Conservation (phyloP, 2,113 vertebrate species). For the Phylloscopus trochiloides region DNA sequence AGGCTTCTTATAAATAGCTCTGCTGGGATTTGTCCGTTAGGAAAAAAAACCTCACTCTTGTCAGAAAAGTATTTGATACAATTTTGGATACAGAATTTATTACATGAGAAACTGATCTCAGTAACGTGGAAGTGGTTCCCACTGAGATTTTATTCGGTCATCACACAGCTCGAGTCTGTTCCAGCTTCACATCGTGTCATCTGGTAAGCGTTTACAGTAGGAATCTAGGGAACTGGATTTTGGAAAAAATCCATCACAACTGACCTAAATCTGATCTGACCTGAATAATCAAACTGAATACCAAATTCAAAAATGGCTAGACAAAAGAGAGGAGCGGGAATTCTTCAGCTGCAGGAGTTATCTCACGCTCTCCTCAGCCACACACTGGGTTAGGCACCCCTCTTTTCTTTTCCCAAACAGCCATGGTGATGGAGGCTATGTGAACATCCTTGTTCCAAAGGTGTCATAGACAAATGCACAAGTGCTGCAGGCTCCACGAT, state of each 20-base stretch:
- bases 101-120: constrained; percentile 61
- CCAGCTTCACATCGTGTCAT: constrained; percentile 44
- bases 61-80: constrained; percentile 59
- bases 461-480: background rate
- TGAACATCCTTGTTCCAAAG: background rate
- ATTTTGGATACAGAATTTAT: constrained; percentile 65
- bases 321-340: background rate
- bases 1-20: constrained; percentile 41
- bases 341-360: background rate
- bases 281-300: constrained; percentile 51
- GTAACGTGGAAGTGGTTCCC: constrained; percentile 55
- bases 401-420: background rate
- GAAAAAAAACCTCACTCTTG: constrained; percentile 1
- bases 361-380: background rate
- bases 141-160: constrained; percentile 59
- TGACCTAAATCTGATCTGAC: constrained; percentile 61
- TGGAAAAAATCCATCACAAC: constrained; percentile 55
- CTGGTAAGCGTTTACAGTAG: constrained; percentile 58
- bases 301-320: constrained; percentile 26
- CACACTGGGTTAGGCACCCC: background rate
- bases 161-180: constrained; percentile 44
- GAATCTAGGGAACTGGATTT: constrained; percentile 43
- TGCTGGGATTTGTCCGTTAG: constrained; percentile 34
- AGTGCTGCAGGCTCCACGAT: background rate
- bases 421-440: background rate